These are phyloP conservation scores for Falco columbarius DNA, from an alignment of 2,797 vertebrate genomes.

Conservation along the genomic window DNA sequence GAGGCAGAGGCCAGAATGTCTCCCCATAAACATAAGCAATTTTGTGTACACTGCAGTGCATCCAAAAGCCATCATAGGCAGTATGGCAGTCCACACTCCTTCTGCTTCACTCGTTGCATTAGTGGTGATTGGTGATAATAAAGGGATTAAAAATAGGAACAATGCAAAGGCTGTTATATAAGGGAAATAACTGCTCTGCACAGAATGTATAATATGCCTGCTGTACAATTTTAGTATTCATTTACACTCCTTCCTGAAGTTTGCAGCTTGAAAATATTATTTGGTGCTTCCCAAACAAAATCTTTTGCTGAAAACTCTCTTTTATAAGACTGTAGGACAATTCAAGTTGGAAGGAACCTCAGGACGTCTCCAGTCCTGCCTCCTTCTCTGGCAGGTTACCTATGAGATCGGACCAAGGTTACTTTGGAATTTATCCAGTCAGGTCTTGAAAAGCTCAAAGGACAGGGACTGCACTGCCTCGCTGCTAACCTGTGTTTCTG, in stretches of 20 bases:
- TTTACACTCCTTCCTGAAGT: neutral
- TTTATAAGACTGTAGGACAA: neutral
- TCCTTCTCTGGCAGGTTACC: neutral
- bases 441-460: neutral
- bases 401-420: neutral
- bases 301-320: neutral
- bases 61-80: neutral
- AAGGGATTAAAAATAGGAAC: conserved; percentile 7
- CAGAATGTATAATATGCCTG: neutral
- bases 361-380: neutral
- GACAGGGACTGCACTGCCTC: neutral
- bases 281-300: neutral
- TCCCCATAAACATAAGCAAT: neutral
- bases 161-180: neutral
- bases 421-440: neutral
- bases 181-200: neutral
- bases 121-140: neutral
- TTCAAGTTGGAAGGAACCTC: neutral
- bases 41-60: neutral
- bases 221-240: neutral
- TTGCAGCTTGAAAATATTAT: neutral
- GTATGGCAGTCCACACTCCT: neutral
- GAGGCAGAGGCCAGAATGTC: neutral
- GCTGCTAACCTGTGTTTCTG: neutral
- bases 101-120: neutral